Evolutionary conservation across 1,140 invertebrate species (phyloP).

Genomic region (Pseudachorutes palmiensis): DNA sequence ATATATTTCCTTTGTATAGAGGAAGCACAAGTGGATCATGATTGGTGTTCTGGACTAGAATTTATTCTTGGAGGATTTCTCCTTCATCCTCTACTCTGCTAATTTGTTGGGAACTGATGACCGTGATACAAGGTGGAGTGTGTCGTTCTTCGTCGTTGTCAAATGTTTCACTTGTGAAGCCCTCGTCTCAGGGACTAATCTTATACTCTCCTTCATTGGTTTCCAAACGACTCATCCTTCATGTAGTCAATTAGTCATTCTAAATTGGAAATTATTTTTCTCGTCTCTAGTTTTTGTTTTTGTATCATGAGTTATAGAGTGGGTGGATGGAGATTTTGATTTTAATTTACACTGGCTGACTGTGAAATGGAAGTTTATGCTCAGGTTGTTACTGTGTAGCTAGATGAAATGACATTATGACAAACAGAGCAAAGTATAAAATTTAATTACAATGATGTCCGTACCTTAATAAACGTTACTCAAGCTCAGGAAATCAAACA

Average conservation of each 20-base stretch:
- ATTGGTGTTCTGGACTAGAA: no score
- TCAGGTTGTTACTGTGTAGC: not conserved
- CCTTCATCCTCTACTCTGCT: no score
- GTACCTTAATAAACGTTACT: conserved; percentile 12
- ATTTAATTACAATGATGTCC: not conserved
- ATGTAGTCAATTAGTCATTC: conserved; percentile 5
- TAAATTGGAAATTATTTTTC: conserved; percentile 6
- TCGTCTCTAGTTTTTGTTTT: not conserved
- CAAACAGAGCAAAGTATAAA: not conserved
- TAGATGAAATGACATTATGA: not conserved
- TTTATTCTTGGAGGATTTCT: no score
- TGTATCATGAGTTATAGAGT: not conserved
- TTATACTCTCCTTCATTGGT: not conserved
- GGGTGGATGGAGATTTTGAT: not conserved
- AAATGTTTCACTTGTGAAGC: no score
- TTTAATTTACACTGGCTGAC: not conserved
- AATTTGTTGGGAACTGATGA: no score
- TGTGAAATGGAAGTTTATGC: conserved; percentile 3
- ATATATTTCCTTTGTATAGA: not conserved
- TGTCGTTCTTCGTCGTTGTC: not conserved
- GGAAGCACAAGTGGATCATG: not conserved
- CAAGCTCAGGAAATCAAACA: no score
- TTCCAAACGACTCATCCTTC: not conserved
- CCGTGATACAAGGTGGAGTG: not conserved
- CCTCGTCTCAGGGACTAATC: not conserved